These are phyloP conservation scores for Hestina assimilis DNA, from an alignment of 1,140 invertebrate genomes.

Conservation along the genomic window DNA sequence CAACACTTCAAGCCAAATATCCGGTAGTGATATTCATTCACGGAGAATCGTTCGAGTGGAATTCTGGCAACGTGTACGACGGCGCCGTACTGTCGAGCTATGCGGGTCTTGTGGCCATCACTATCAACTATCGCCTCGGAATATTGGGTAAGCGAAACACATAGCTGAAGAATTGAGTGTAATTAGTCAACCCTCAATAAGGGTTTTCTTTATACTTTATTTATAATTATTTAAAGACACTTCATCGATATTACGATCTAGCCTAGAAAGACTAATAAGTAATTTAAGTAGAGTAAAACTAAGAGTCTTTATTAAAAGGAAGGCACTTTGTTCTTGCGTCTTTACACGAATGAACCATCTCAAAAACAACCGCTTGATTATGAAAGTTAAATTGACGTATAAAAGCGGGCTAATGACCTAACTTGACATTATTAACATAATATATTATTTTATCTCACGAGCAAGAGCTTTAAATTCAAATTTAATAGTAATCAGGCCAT, in stretches of 20 bases:
- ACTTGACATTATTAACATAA: slow-evolving; percentile 2
- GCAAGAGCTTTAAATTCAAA: slow-evolving; percentile 2
- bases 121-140: slow-evolving; percentile 97
- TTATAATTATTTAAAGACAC: too few species aligned
- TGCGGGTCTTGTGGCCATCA: slow-evolving; percentile 95
- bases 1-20: slow-evolving; percentile 81
- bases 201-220: neutral
- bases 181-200: too few species aligned
- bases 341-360: too few species aligned
- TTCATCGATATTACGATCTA: too few species aligned
- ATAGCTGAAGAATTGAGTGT: neutral
- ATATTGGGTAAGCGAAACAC: slow-evolving; percentile 86
- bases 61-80: slow-evolving; percentile 96
- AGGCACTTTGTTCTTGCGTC: too few species aligned
- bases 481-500: slow-evolving; percentile 17
- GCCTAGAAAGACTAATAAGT: too few species aligned
- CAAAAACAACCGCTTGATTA: too few species aligned
- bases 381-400: too few species aligned
- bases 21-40: slow-evolving; percentile 96
- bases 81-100: slow-evolving; percentile 94
- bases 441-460: slow-evolving; percentile 4
- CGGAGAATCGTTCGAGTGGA: slow-evolving; percentile 96
- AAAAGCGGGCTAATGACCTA: neutral
- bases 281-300: too few species aligned
- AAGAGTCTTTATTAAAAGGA: too few species aligned